Conservation (phyloP, 2,113 vertebrate genomes). For the Nothobranchius furzeri region DNA sequence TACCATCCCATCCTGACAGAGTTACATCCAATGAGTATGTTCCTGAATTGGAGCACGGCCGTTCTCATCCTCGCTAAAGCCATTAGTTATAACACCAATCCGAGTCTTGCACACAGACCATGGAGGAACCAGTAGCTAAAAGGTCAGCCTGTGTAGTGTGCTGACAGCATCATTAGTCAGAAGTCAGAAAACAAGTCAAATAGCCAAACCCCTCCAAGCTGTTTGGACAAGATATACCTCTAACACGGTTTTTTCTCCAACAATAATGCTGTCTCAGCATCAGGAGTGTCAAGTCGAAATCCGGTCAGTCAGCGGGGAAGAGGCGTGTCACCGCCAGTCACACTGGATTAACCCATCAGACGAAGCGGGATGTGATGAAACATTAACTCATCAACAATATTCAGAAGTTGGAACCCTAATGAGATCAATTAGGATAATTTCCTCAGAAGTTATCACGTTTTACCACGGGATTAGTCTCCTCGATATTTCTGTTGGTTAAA, state of each 20-base stretch:
- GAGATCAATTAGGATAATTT: not conserved
- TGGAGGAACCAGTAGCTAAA: constrained; percentile 66
- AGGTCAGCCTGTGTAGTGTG: constrained; percentile 70
- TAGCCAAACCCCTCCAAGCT: constrained; percentile 56
- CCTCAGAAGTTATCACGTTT: not conserved
- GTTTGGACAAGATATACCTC: constrained; percentile 62
- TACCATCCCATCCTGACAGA: constrained; percentile 38
- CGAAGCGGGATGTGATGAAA: not conserved
- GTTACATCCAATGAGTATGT: constrained; percentile 34
- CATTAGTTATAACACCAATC: constrained; percentile 65
- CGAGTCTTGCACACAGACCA: constrained; percentile 47
- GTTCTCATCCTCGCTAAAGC: constrained; percentile 37
- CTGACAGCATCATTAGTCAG: constrained; percentile 75
- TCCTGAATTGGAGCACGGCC: constrained; percentile 8
- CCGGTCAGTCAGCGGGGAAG: constrained; percentile 38
- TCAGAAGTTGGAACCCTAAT: no score
- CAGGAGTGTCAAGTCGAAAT: constrained; percentile 25
- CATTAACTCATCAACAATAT: no score
- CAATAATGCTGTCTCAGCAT: constrained; percentile 42
- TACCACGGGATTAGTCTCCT: not conserved
- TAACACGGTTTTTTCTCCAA: constrained; percentile 36
- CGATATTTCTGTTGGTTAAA: constrained; percentile 3
- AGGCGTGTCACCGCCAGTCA: constrained; percentile 16
- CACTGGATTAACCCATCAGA: not conserved
- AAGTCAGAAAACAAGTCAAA: constrained; percentile 60